A percentile compares a stretch with the other conserved stretches of the same genome.
phyloP scores from a whole-genome alignment of 1,140 invertebrate genomes.

The Pogonognathellus flavescens region DNA sequence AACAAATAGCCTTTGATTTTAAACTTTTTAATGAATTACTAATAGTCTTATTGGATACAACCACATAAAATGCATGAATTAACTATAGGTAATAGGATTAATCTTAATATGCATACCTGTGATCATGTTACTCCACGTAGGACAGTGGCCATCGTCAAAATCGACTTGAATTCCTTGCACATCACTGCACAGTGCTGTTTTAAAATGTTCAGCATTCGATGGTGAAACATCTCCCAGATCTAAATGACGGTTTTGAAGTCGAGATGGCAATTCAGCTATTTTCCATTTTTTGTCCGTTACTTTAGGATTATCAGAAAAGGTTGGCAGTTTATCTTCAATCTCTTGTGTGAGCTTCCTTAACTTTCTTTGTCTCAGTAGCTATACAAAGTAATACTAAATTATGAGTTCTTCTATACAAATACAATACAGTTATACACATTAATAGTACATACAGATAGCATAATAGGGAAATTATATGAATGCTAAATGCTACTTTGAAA shows the following conservation, averaged over 20 bases:
- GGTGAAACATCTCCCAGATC: constrained; percentile 77
- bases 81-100: too few relatives aligned
- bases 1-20: too few relatives aligned
- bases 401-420: constrained; percentile 7
- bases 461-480: too few relatives aligned
- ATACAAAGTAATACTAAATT: not conserved
- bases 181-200: constrained; percentile 70
- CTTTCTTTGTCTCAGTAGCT: constrained; percentile 50
- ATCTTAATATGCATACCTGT: constrained; percentile 49
- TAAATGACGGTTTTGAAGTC: constrained; percentile 72
- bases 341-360: constrained; percentile 53
- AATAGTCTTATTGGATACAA: not conserved
- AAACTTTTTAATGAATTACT: too few relatives aligned
- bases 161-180: constrained; percentile 72
- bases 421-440: not conserved
- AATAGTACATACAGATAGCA: too few relatives aligned
- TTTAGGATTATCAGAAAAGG: constrained; percentile 30
- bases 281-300: constrained; percentile 71
- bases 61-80: too few relatives aligned
- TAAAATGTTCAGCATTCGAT: constrained; percentile 73
- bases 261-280: constrained; percentile 72
- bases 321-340: constrained; percentile 54
- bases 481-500: not conserved
- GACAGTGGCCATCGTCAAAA: constrained; percentile 82
- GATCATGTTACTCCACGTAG: constrained; percentile 80